Percentiles rank a stretch among this genome's conserved stretches.
Conservation (phyloP, 2,888 invertebrate species). For the Nephrotoma flavescens region DNA sequence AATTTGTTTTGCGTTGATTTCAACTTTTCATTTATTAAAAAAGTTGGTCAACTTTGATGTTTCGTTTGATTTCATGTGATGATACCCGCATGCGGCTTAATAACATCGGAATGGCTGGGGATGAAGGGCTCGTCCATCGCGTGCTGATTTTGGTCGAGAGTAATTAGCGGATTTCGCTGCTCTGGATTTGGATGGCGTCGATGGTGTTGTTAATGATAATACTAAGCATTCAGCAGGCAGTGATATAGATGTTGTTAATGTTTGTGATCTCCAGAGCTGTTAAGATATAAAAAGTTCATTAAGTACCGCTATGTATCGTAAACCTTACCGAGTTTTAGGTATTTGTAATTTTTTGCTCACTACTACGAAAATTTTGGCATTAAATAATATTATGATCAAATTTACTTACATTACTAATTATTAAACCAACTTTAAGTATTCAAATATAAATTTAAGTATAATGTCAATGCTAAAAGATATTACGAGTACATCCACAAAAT, state of each 20-base stretch:
- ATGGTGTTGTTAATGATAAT: conserved; percentile 32
- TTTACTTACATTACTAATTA: not conserved
- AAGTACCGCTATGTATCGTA: not conserved
- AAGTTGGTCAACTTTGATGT: not conserved
- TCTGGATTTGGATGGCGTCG: conserved; percentile 11
- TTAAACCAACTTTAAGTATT: not conserved
- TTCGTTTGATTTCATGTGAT: not conserved
- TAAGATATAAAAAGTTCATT: not conserved
- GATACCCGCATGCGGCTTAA: conserved; percentile 13
- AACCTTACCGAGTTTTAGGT: not conserved
- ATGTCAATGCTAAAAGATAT: not conserved
- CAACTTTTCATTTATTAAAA: not conserved
- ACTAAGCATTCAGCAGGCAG: conserved; percentile 33
- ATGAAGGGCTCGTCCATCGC: conserved; percentile 25
- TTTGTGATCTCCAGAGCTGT: conserved; percentile 21
- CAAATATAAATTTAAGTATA: not conserved
- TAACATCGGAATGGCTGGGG: conserved; percentile 30
- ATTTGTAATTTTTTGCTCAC: not conserved
- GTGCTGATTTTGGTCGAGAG: conserved; percentile 22
- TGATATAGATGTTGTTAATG: conserved; percentile 32
- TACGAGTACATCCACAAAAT: not conserved
- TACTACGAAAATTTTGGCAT: not conserved
- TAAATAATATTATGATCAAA: not conserved
- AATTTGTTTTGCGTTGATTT: not conserved
- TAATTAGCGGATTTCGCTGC: not conserved